Base-by-base conservation (phyloP, 2,113 vertebrate genomes). In the Aegotheles bennettii region DNA sequence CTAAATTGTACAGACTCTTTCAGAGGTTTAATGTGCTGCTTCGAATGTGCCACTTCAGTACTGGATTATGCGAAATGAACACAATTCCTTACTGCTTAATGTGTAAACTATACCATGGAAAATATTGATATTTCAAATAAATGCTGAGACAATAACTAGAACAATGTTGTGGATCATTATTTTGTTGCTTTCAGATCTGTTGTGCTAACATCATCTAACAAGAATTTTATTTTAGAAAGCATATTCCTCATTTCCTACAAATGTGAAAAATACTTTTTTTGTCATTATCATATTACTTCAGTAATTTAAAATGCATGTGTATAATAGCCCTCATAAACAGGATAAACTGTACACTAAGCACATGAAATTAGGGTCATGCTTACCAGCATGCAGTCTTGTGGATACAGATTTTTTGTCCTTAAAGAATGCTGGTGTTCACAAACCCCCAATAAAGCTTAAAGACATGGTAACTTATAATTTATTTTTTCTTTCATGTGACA, bases 91-190 rank as follows among this genome's bases (percentile, higher is more conserved):
- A 95, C 86, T 96, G 98, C 98, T 98, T 98, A 75, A 95, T 97
- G 94, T 98, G 95, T 97, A 97, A 97, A 97, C 93, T 98, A 86
- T 95, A 96, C 96, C n/a, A 96, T 80, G 87, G 96, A 97, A 97
- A 98, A 94, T 96, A 92, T 97, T 60, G 93, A 95, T 97, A 97
- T 98, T 98, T 98, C 97, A 98, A 98, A 98, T 98, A 98, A 98
- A 98, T 96, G 96, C 97, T 97, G 96, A 97, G 45, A 97, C 84
- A 97, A 92, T 94, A 96, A 97, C 68, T 87, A 82, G 42, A 71
- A 91, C 83, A 47, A 80, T 13, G 23, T 56, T 77, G 84, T 93
- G 80, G 63, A 91, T 92, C 93, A 89, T 71, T 73, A 28, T 56
- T 87, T 93, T 83, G 6, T 13, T 95, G 88, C 20, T 94, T 81